Evolutionary conservation across 2,797 vertebrate species (phyloP).

Genomic region (Onychomys torridus): DNA sequence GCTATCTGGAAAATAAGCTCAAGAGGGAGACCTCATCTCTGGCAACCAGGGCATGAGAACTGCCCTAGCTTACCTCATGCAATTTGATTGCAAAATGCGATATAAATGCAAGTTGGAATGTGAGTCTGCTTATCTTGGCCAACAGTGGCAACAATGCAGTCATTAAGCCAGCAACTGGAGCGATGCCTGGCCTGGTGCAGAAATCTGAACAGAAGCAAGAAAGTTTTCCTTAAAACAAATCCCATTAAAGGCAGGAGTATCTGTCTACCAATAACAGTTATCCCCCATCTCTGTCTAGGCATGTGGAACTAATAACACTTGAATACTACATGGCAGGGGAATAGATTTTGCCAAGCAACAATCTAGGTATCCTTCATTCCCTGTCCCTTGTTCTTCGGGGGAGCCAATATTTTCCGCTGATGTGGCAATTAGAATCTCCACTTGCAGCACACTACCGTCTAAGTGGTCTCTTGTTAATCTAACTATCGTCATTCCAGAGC

Average conservation of each 20-base stretch:
- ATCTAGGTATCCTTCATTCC: not conserved
- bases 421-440: slow-evolving; percentile 41
- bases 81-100: slow-evolving; percentile 29
- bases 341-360: slow-evolving; percentile 46
- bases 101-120: slow-evolving; percentile 44
- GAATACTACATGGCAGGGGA: not conserved
- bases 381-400: not conserved
- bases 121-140: slow-evolving; percentile 35
- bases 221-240: slow-evolving; percentile 64
- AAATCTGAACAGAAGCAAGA: slow-evolving; percentile 56
- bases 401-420: slow-evolving; percentile 47
- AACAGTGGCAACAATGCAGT: slow-evolving; percentile 29
- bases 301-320: slow-evolving; percentile 40
- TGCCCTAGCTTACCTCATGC: slow-evolving; percentile 14
- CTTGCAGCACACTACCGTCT: not conserved
- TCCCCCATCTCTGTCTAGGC: slow-evolving; percentile 35
- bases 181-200: slow-evolving; percentile 11
- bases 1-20: slow-evolving; percentile 39
- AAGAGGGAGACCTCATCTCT: slow-evolving; percentile 12
- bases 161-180: slow-evolving; percentile 54
- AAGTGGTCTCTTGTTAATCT: slow-evolving; percentile 53
- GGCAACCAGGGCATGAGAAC: slow-evolving; percentile 31
- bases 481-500: slow-evolving; percentile 15
- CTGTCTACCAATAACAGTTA: not conserved
- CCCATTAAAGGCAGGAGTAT: slow-evolving; percentile 31